Percentiles rank a stretch among this genome's conserved stretches.
Conservation (phyloP, 1,140 invertebrate species). For the Calycopis cecrops region DNA sequence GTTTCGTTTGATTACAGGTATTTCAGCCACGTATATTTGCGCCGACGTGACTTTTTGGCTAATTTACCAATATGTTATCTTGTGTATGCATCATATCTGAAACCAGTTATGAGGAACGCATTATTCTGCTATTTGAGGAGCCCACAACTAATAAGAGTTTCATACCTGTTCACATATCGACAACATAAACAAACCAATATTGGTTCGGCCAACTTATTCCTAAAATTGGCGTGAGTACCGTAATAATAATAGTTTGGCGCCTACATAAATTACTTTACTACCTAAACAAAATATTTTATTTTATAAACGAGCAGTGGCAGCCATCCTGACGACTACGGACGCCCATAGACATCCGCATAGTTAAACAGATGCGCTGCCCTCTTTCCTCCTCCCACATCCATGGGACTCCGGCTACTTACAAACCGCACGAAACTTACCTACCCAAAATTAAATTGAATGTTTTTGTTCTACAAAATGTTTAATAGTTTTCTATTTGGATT, state of each 20-base stretch:
- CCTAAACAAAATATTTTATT: no score
- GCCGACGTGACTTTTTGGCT: slow-evolving; percentile 58
- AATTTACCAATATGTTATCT: slow-evolving; percentile 59
- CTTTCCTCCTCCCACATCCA: not conserved
- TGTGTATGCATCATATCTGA: slow-evolving; percentile 42
- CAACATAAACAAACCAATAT: slow-evolving; percentile 56
- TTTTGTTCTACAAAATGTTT: no score
- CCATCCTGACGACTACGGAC: no score
- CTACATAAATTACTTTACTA: no score
- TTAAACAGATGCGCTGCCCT: no score
- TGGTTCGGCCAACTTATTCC: slow-evolving; percentile 54
- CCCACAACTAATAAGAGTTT: slow-evolving; percentile 59
- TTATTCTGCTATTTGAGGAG: slow-evolving; percentile 59
- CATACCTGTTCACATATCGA: slow-evolving; percentile 61
- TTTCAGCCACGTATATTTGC: slow-evolving; percentile 49
- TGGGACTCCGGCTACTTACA: not conserved
- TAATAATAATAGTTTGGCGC: no score
- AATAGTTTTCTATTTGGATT: no score
- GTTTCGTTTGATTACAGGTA: slow-evolving; percentile 51
- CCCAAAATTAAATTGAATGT: no score
- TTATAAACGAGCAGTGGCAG: no score
- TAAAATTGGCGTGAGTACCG: slow-evolving; percentile 61
- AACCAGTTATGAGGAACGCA: slow-evolving; percentile 30
- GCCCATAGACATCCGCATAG: no score
- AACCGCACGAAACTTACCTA: not conserved